Evolutionary conservation across 2,888 invertebrate genomes (phyloP), one percentile per base, ranked within the genome.

Genomic region (Papilio gigon): DNA sequence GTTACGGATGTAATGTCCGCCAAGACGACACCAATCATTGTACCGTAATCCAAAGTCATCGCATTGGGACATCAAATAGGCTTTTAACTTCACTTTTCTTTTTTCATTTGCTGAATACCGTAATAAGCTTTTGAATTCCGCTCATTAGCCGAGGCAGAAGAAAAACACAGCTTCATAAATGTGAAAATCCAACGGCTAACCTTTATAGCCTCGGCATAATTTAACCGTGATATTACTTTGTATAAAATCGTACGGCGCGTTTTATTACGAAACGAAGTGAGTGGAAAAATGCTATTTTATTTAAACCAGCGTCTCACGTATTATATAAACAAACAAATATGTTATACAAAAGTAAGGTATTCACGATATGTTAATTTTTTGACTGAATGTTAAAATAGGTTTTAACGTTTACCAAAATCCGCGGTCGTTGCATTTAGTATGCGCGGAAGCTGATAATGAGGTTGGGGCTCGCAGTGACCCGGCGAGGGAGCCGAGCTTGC

Each of bases 121-220:
- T 67, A 60, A 47, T 56, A 70, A 58, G 35, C 79, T 80, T 83
- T 83, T 78, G 76, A 77, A 59, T 68, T 75, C 74, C 74, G 77
- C 79, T 84, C 80, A 84, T 84, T 83, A 84, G 77, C 74, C 61
- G 72, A 76, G 78, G 80, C 78, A 81, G 81, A 82, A 83, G 83
- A 83, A 80, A 83, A 77, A 80, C 75, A 73, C 73, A 77, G 76
- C 69, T 75, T 77, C 78, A 81, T 82, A 82, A 82, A 84, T 84
- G 80, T 76, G 79, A 78, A 80, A 82, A 82, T 80, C 77, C 80
- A 76, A 77, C 76, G 73, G 75, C 79, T 77, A 80, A 80, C 79
- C 76, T 81, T 81, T 80, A 81, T 77, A 73, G 78, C 78, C 20
- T 71, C 62, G 71, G 78, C 77, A 79, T 81, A 80, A 82, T 81